Evolutionary conservation across 1,140 invertebrate species (phyloP), one percentile per base, ranked within the genome.

Genomic region (Drosophila ananassae): DNA sequence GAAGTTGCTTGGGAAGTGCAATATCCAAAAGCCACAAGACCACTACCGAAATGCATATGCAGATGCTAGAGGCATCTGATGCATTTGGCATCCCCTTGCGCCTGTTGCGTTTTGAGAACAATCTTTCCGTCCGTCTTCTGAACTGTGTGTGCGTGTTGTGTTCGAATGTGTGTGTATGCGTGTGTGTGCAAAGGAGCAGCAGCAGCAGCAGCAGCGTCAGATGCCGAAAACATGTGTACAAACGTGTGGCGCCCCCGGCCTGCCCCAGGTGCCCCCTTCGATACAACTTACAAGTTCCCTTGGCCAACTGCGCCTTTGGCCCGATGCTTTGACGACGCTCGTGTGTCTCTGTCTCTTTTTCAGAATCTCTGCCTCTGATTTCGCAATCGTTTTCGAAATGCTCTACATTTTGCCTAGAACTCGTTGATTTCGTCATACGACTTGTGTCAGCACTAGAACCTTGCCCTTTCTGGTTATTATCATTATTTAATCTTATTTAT

Each of bases 301-400:
- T 75, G 73, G 73, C 73, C 73, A 76, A 76, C 73, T 76, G 73
- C 72, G 72, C 44, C 72, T 76, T 74, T 64, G 37, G 61, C 61
- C 51, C 41, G 24, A 50, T 56, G 53, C 53, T 56, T 66, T 60
- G 72, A 55, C 46, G 69, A 62, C 58, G 58, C 46, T 67, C 63
- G 21, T 69, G 66, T 64, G 30, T 72, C 61, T 71, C 47, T 50
- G 61, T 66, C 37, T 68, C 47, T 77, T 47, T 68, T 69, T 60
- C 58, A 54, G 37, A 37, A 54, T 54, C 48, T 44, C 37, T 60
- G 51, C 47, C 48, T 68, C 32, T 71, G 58, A 77, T 77, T 77
- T 77, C 66, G 74, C 75, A 77, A 77, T 77, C 48, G 74, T 77
- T 77, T 62, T 64, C 17, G 37, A 30, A 47, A 58, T 77, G 37